A percentile compares a stretch with the other conserved stretches of the same genome.
These are phyloP conservation scores for Brenthis hecate DNA, from an alignment of 2,888 invertebrate species.

Conservation along the genomic window DNA sequence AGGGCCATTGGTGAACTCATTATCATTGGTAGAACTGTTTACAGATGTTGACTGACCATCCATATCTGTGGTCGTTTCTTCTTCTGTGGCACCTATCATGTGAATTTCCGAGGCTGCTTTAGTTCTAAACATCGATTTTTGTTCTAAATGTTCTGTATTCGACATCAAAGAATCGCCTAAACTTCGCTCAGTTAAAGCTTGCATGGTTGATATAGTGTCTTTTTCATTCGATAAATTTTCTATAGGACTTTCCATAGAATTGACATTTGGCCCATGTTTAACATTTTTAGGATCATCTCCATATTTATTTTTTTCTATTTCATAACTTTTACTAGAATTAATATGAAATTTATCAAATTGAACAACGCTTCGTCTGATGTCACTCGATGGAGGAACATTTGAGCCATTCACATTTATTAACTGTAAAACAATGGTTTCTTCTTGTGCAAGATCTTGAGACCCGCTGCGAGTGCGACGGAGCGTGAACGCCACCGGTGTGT, in stretches of 20 bases:
- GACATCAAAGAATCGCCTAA: conserved; percentile 3
- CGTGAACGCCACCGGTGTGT: conserved; percentile 55
- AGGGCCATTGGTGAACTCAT: too few relatives aligned
- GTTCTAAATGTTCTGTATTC: conserved; percentile 1
- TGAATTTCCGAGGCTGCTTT: neutral
- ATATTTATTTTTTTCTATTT: conserved; percentile 1
- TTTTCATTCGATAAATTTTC: neutral
- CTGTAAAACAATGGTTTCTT: conserved; percentile 52
- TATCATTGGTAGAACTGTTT: neutral
- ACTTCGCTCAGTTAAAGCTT: neutral
- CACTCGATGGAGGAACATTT: conserved; percentile 25
- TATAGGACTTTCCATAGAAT: neutral
- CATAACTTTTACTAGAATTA: neutral
- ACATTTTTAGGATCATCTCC: neutral
- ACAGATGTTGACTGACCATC: conserved; percentile 5
- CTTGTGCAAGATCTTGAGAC: conserved; percentile 48
- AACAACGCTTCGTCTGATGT: conserved; percentile 27
- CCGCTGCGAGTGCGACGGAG: conserved; percentile 45
- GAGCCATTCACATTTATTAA: conserved; percentile 48
- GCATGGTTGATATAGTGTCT: neutral
- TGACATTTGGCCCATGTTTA: neutral
- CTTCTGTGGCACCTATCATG: conserved; percentile 3
- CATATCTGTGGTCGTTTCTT: neutral
- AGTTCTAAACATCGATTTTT: conserved; percentile 2
- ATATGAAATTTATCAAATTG: conserved; percentile 7